A percentile compares a stretch with the other conserved stretches of the same genome.
Conservation (phyloP, 2,888 invertebrate genomes). For the Schrankia costaestrigalis region DNA sequence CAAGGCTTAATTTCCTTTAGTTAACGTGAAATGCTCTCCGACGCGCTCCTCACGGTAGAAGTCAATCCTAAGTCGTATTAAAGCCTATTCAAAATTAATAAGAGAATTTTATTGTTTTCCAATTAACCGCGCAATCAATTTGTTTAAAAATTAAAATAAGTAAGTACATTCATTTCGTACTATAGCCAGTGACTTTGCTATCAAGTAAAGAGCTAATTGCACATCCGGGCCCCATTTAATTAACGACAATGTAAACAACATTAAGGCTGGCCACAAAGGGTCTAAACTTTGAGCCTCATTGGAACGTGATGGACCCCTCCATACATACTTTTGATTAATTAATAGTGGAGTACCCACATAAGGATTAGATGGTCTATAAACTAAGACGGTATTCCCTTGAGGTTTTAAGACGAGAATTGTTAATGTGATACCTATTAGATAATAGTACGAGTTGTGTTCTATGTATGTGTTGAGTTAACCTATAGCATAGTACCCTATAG, state of each 20-base stretch:
- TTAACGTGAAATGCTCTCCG: too few species aligned
- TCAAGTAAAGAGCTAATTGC: slow-evolving; percentile 37
- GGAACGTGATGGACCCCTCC: slow-evolving; percentile 36
- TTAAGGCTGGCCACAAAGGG: slow-evolving; percentile 56
- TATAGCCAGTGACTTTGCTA: slow-evolving; percentile 25
- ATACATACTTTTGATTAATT: slow-evolving; percentile 54
- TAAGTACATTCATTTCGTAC: too few species aligned
- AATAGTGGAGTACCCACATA: slow-evolving; percentile 48
- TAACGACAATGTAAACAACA: slow-evolving; percentile 63
- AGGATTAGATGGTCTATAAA: slow-evolving; percentile 34
- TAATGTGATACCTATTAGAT: slow-evolving; percentile 25
- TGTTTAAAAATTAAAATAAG: too few species aligned
- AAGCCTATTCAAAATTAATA: too few species aligned
- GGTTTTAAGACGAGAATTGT: slow-evolving; percentile 34
- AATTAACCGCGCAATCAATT: too few species aligned
- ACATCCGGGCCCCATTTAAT: slow-evolving; percentile 52
- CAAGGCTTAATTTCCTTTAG: too few species aligned
- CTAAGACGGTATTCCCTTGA: slow-evolving; percentile 39
- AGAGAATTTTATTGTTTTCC: too few species aligned
- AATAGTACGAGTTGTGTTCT: slow-evolving; percentile 24
- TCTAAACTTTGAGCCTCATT: slow-evolving; percentile 44
- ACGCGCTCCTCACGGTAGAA: too few species aligned
- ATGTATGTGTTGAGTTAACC: too few species aligned
- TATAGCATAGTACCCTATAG: too few species aligned
- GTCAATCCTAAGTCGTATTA: too few species aligned